Conservation (phyloP, 2,113 vertebrate species). For the Porphyrio hochstetteri region DNA sequence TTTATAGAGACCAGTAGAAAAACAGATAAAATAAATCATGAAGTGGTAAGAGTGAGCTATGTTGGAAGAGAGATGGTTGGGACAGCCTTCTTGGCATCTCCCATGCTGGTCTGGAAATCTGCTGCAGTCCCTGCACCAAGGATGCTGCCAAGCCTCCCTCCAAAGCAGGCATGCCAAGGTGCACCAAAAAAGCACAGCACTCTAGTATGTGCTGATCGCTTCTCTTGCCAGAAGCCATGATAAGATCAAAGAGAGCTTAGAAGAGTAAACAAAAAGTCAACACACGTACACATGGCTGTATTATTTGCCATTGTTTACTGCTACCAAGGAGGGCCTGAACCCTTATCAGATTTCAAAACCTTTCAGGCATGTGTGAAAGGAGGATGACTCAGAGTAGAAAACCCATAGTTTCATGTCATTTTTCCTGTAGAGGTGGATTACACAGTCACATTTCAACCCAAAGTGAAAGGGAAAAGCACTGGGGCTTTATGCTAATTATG, state of each 20-base stretch:
- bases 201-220: background rate
- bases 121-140: background rate
- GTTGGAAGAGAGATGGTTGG: background rate
- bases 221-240: background rate
- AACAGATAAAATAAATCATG: background rate
- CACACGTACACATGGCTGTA: background rate
- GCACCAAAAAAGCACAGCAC: background rate
- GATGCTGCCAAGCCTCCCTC: background rate
- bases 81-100: background rate
- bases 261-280: background rate
- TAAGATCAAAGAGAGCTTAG: background rate
- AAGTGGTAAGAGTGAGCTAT: background rate
- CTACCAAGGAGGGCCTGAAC: background rate
- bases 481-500: background rate
- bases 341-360: background rate
- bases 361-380: background rate
- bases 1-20: background rate
- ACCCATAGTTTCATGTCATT: background rate
- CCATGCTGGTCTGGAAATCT: rapidly evolving
- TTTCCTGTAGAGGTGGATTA: background rate
- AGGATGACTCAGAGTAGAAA: background rate
- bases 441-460: rapidly evolving
- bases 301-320: background rate
- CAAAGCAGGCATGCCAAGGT: background rate
- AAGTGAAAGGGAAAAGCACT: background rate